Conservation (phyloP, 2,113 vertebrate genomes). For the Sphyrna mokarran region DNA sequence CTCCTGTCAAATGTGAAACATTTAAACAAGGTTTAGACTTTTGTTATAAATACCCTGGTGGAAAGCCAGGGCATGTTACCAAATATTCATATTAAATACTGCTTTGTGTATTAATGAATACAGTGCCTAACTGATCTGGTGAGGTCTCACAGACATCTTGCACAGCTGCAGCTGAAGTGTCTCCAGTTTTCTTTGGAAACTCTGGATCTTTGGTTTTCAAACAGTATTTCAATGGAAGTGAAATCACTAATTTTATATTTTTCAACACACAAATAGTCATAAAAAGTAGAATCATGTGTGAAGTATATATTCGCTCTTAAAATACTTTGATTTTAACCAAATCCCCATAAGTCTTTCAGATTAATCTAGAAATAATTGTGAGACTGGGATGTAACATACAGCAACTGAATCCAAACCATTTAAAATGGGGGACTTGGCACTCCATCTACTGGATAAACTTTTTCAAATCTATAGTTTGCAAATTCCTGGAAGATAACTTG, state of each 20-base stretch:
- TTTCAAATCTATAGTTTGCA: not conserved
- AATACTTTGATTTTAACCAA: not conserved
- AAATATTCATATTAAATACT: conserved; percentile 35
- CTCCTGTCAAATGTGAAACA: conserved; percentile 12
- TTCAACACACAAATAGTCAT: not conserved
- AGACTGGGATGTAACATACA: not conserved
- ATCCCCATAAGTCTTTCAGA: not conserved
- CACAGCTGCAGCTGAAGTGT: conserved; percentile 26
- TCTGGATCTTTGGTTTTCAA: not conserved
- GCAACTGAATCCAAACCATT: not conserved
- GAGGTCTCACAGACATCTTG: conserved; percentile 6
- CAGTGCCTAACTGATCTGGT: conserved; percentile 20
- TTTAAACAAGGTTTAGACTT: conserved; percentile 26
- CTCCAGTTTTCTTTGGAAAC: not conserved
- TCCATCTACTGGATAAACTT: conserved; percentile 20
- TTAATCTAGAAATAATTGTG: not conserved
- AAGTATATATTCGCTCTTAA: not conserved
- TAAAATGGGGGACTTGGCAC: not conserved
- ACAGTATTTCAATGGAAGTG: not conserved
- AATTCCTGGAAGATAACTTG: not conserved
- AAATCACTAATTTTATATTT: not conserved
- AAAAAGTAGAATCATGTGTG: not conserved
- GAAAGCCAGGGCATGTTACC: conserved; percentile 28
- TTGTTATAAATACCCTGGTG: conserved; percentile 15
- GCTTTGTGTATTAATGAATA: conserved; percentile 27